A percentile compares a stretch with the other conserved stretches of the same genome.
Conservation (phyloP, 2,113 vertebrate species). For the Neopipo cinnamomea region DNA sequence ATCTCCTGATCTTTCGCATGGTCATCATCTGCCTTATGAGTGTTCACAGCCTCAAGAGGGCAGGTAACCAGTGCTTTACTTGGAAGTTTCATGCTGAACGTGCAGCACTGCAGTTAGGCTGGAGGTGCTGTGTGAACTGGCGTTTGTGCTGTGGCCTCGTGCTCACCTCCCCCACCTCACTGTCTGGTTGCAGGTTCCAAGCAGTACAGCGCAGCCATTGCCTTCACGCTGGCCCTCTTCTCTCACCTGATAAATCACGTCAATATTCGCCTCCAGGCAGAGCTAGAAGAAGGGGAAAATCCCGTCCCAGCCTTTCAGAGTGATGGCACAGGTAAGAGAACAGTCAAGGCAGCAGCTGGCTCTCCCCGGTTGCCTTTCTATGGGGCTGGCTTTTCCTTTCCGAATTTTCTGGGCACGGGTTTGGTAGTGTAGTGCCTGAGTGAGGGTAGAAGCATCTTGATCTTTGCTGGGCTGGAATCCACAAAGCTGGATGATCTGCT, state of each 20-base stretch:
- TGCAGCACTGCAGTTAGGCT: background rate
- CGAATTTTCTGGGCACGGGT: background rate
- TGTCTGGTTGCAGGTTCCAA: constrained; percentile 81
- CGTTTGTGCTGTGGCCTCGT: accelerated
- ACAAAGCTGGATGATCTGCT: background rate
- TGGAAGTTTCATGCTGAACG: accelerated
- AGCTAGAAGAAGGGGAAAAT: constrained; percentile 90
- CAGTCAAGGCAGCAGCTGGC: accelerated
- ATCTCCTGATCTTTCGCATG: constrained; percentile 94
- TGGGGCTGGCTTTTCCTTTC: background rate
- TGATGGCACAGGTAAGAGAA: constrained; percentile 74
- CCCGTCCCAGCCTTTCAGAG: constrained; percentile 85
- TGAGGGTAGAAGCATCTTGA: background rate
- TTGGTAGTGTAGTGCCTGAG: background rate
- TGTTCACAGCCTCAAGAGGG: constrained; percentile 93
- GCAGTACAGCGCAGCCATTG: constrained; percentile 96
- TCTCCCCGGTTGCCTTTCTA: background rate
- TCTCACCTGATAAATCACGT: constrained; percentile 97
- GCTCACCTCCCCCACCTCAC: background rate
- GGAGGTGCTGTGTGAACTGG: background rate
- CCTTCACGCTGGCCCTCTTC: constrained; percentile 95
- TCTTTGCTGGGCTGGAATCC: background rate
- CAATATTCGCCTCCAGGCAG: constrained; percentile 94
- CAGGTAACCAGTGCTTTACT: constrained; percentile 74
- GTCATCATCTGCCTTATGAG: constrained; percentile 95